Evolutionary conservation across 2,888 invertebrate genomes (phyloP).

Genomic region (Megaustenia siamemsis): DNA sequence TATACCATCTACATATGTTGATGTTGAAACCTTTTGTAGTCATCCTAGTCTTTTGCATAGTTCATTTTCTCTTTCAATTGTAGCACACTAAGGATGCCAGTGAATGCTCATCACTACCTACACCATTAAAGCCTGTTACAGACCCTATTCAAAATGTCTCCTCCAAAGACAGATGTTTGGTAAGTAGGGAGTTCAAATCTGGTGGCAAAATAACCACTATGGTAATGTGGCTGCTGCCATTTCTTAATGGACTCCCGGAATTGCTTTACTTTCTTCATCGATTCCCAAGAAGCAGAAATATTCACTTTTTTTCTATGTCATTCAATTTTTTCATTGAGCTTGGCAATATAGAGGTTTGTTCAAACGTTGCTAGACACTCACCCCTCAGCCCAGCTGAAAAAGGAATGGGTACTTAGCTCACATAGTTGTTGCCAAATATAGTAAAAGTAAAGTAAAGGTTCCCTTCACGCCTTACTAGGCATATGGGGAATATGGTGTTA

Average conservation of each 20-base stretch:
- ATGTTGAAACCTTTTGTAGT: neutral
- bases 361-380: neutral
- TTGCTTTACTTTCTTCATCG: too few relatives aligned
- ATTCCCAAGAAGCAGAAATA: too few relatives aligned
- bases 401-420: too few relatives aligned
- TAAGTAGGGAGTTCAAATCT: conserved; percentile 1
- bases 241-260: neutral
- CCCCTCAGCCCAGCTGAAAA: too few relatives aligned
- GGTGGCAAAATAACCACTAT: neutral
- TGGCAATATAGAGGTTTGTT: neutral
- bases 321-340: too few relatives aligned
- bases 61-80: conserved; percentile 10
- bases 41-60: neutral
- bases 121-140: conserved; percentile 34
- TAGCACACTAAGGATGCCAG: conserved; percentile 46
- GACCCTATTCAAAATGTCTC: conserved; percentile 7
- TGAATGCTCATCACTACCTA: conserved; percentile 38
- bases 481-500: too few relatives aligned
- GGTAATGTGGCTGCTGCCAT: neutral
- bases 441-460: too few relatives aligned
- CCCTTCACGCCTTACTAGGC: too few relatives aligned
- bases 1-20: neutral
- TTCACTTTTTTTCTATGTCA: too few relatives aligned
- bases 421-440: too few relatives aligned
- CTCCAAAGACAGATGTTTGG: conserved; percentile 26